Base-by-base conservation (phyloP, 1,140 invertebrate species). In the Pseudomyrmex concolor region DNA sequence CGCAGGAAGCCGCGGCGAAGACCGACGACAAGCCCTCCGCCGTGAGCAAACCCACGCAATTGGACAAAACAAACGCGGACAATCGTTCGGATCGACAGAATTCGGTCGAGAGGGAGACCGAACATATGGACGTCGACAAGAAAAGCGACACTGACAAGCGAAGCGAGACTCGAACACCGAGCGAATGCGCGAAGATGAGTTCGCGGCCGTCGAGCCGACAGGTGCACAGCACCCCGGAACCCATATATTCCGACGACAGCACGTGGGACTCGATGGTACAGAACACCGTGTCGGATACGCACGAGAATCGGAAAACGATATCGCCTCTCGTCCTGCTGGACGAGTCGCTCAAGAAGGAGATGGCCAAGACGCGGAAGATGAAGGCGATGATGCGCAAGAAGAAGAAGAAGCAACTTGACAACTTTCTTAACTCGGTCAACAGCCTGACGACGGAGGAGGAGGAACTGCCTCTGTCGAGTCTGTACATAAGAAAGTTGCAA, bases 161-260 rank as follows among this genome's bases (percentile, higher is more conserved):
- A 48, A 19, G 12, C 10, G 19, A 50, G 15, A 1, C 10, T 57
- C 15, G 10, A 15, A 2, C 43, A 1, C 15, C 54, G 15, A 34
- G 7, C 15, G 66, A 78, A 15, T 34, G 15, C 13, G 13, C 43
- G 10, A 57, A 5, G 10, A 4, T 10, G 13, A 68, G 25, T 17
- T 68, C 34, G 22, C 74, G 57, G 1, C 9, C 34, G 19, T 4
- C 19, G 43, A 59, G 10, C 43, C 2, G 2, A 5, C 63, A 48
- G 0, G 4, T 78, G 9, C 82, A 17, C 2, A 55, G 15, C 57
- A 67, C 83, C 22, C 25, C 68, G 0, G 76, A 87, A 2, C 59
- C 22, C 13, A 92, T 93, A 63, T 93, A 93, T 57, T 92, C 92
- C 0, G 92, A 93, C 15, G 93, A 93, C 4, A 93, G 92, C 84